These are phyloP conservation scores for Zootoca vivipara DNA, from an alignment of 2,113 vertebrate species.

Conservation along the genomic window DNA sequence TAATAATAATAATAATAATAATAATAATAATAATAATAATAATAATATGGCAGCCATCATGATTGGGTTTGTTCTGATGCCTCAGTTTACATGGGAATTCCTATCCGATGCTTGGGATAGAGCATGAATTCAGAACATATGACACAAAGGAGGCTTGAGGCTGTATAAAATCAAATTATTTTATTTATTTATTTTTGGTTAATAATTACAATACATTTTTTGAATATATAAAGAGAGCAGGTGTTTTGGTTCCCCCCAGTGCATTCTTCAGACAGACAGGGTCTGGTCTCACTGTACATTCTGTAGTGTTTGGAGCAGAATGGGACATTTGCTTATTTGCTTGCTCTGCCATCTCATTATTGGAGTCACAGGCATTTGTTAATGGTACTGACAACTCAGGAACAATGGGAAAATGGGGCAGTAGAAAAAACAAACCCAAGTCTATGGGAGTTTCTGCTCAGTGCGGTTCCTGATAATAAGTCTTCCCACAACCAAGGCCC, in stretches of 20 bases:
- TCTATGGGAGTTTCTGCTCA: neutral
- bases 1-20: no score
- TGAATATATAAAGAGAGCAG: constrained; percentile 71
- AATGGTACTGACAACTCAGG: constrained; percentile 36
- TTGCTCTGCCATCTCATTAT: constrained; percentile 14
- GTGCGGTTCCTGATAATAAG: neutral
- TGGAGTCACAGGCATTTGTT: constrained; percentile 40
- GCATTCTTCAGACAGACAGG: constrained; percentile 70
- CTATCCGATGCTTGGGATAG: no score
- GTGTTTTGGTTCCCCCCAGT: constrained; percentile 63
- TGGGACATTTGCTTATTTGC: constrained; percentile 9
- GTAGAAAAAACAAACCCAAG: neutral
- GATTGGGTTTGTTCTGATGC: neutral
- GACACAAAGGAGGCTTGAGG: constrained; percentile 40
- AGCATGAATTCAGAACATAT: constrained; percentile 46
- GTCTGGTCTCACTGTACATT: constrained; percentile 54
- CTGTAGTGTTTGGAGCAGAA: constrained; percentile 39
- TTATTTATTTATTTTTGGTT: constrained; percentile 70
- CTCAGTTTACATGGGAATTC: no score
- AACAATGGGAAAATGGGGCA: neutral
- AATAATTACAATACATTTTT: constrained; percentile 76
- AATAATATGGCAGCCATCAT: no score
- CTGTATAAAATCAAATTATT: constrained; percentile 79
- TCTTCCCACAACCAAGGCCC: fast-evolving
- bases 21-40: no score